Base-by-base conservation (phyloP, 2,888 invertebrate species). In the Dasysyrphus albostriatus region DNA sequence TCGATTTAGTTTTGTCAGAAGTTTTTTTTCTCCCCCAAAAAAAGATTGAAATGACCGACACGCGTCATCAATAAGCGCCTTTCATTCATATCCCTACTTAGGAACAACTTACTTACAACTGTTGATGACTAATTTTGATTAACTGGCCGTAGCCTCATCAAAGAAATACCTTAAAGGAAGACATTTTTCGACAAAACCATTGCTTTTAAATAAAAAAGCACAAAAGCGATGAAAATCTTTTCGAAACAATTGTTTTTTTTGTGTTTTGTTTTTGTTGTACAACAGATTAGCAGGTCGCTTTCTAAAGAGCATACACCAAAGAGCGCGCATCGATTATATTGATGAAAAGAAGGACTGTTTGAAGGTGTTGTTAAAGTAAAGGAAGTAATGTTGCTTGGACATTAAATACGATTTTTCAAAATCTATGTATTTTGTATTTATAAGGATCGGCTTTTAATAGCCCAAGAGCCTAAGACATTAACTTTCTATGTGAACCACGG, bases 31-130 rank as follows among this genome's bases (percentile, higher is more conserved):
- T 54, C 72, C 39, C 44, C n/a, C n/a, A n/a, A n/a, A 24, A 63
- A 69, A 69, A 75, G 44, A 69, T 51, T 54, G 34, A 81, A 81
- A 59, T 79, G 83, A 83, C 87, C 87, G 87, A 87, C 87, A 87
- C 87, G 87, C 87, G 87, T 87, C 87, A 87, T 87, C 87, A 87
- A 87, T 87, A 87, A 87, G 87, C 87, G 87, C 79, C 87, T 87
- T 87, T 87, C 83, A 83, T 87, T 79, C 87, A 82, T 69, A 61
- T 75, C 74, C 83, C 83, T 59, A 72, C 78, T 87, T 87, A 83
- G 78, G 79, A 83, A 75, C 82, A 79, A 61, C 42, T 59, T 39
- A 39, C 37, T 59, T 59, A 54, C 29, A 61, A 83, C 87, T 83
- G 83, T 78, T 83, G 83, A 87, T 83, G 87, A 87, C 87, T 87